Conservation (phyloP, 2,113 vertebrate genomes). For the Ophiodon elongatus region DNA sequence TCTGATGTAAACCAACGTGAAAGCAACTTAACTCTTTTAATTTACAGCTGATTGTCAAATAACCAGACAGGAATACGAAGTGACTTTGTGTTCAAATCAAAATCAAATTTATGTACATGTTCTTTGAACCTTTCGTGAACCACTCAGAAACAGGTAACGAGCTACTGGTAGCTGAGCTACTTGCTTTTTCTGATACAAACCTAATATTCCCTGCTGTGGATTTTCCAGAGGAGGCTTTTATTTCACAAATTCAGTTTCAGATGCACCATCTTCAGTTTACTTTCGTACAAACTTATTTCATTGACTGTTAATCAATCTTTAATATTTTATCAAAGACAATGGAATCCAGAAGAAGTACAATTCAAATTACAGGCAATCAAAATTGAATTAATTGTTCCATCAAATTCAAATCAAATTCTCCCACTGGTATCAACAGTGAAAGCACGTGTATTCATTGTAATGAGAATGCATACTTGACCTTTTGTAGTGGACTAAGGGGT, state of each 20-base stretch:
- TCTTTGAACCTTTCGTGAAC: too few relatives aligned
- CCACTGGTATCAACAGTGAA: background rate
- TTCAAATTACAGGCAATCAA: background rate
- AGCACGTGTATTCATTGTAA: background rate
- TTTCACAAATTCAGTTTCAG: background rate
- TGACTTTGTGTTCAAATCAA: too few relatives aligned
- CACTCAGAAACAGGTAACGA: too few relatives aligned
- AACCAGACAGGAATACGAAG: too few relatives aligned
- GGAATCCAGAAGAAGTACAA: background rate
- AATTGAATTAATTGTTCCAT: background rate
- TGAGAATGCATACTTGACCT: constrained; percentile 34
- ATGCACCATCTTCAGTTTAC: background rate
- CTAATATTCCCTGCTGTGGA: too few relatives aligned
- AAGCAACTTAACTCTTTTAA: background rate
- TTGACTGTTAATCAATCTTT: background rate
- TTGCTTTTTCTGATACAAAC: too few relatives aligned
- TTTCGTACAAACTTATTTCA: background rate
- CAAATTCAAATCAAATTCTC: background rate
- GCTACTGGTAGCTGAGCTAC: too few relatives aligned
- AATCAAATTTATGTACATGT: too few relatives aligned
- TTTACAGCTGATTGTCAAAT: background rate
- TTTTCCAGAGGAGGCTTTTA: too few relatives aligned
- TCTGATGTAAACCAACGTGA: too few relatives aligned
- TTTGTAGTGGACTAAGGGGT: constrained; percentile 18
- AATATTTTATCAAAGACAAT: background rate